These are phyloP conservation scores for Crossaster papposus DNA, from an alignment of 53 echinoderm and acorn worm species.

Conservation along the genomic window DNA sequence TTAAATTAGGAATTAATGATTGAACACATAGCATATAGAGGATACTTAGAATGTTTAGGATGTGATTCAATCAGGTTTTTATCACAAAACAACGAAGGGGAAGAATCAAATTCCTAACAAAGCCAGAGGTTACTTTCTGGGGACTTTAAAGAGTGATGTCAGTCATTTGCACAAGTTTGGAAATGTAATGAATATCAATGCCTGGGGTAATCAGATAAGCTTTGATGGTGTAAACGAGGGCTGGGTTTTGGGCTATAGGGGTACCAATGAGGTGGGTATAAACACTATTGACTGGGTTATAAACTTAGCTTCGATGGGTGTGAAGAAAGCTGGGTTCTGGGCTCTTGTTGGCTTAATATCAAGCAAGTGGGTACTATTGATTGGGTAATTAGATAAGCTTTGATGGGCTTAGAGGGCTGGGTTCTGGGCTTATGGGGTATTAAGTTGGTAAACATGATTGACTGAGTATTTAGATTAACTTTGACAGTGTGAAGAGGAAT, in stretches of 20 bases:
- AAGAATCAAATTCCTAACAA: background rate
- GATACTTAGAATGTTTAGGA: background rate
- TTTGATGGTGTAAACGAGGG: background rate
- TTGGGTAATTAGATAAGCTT: background rate
- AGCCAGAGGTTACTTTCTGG: no score
- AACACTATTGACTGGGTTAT: background rate
- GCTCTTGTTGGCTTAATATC: background rate
- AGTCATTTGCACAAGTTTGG: no score
- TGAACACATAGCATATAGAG: background rate
- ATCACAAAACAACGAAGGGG: background rate
- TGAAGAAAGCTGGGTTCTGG: background rate
- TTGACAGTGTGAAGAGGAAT: background rate
- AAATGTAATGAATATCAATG: no score
- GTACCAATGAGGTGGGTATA: background rate
- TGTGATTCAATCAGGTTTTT: background rate
- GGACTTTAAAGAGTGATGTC: background rate
- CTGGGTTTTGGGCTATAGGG: background rate
- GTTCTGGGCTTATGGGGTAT: background rate
- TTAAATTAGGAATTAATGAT: slow-evolving; percentile 17
- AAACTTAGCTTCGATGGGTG: background rate
- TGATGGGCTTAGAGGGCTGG: background rate
- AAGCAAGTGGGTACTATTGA: background rate
- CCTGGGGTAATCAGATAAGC: background rate
- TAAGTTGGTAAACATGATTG: background rate
- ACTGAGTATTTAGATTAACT: background rate